Conservation (phyloP, 2,797 vertebrate genomes). For the Lycodopsis pacificus region DNA sequence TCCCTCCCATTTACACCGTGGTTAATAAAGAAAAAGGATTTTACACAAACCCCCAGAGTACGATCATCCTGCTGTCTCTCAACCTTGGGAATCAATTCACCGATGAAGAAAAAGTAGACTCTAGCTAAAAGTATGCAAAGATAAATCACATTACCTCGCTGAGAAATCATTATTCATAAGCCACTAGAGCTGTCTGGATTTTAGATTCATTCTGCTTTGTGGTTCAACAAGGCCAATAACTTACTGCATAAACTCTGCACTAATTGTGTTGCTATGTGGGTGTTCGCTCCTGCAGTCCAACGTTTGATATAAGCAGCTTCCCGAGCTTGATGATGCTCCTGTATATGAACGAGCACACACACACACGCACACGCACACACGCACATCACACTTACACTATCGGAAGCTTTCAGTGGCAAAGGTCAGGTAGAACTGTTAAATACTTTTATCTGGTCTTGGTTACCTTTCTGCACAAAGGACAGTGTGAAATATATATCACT, state of each 20-base stretch:
- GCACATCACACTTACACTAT: background rate
- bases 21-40: conserved; percentile 48
- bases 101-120: conserved; percentile 66
- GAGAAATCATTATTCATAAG: conserved; percentile 76
- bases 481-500: conserved; percentile 30
- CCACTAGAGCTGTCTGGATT: conserved; percentile 62
- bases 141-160: conserved; percentile 74
- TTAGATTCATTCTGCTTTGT: conserved; percentile 68
- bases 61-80: conserved; percentile 48
- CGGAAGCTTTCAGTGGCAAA: conserved; percentile 32
- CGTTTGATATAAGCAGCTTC: conserved; percentile 46
- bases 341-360: conserved; percentile 31
- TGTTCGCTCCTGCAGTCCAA: conserved; percentile 33
- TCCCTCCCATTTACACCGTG: conserved; percentile 9
- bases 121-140: conserved; percentile 57
- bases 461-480: conserved; percentile 24
- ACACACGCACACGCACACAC: background rate
- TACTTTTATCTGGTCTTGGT: conserved; percentile 3
- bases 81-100: conserved; percentile 72
- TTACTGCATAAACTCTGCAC: conserved; percentile 60
- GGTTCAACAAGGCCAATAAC: conserved; percentile 70
- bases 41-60: conserved; percentile 43
- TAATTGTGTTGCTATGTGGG: conserved; percentile 62
- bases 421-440: conserved; percentile 45
- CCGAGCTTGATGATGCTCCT: conserved; percentile 6